Evolutionary conservation across 92 coral and sea anemone genomes (phyloP).

Genomic region (Porites lobata): DNA sequence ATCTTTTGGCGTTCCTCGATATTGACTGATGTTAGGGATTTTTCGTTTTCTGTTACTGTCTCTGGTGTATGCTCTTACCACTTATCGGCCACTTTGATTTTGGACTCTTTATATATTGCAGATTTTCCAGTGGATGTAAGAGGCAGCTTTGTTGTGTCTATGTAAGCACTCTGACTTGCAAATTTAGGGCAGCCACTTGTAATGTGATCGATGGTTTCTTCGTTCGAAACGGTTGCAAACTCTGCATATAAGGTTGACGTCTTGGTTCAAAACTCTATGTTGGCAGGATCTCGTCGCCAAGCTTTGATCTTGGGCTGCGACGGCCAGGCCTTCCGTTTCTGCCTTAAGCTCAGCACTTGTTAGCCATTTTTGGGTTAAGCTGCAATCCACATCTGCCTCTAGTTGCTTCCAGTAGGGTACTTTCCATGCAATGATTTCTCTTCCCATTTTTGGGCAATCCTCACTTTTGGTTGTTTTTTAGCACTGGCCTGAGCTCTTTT

Average conservation of each 20-base stretch:
- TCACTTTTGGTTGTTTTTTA: background rate
- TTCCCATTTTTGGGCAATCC: background rate
- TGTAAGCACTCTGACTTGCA: background rate
- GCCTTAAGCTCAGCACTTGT: background rate
- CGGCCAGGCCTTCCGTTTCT: constrained; percentile 26
- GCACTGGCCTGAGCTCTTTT: background rate
- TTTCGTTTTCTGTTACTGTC: too few species aligned
- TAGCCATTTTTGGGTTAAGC: too few species aligned
- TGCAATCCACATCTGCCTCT: background rate
- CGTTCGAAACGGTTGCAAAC: background rate
- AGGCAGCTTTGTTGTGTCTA: background rate
- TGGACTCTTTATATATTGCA: background rate
- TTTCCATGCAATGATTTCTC: background rate
- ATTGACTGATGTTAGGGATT: too few species aligned
- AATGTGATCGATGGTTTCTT: background rate
- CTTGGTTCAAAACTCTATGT: background rate
- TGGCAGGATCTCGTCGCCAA: constrained; percentile 12
- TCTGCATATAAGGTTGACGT: background rate
- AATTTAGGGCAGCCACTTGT: background rate
- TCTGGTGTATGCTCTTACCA: background rate
- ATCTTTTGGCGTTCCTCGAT: too few species aligned
- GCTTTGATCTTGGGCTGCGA: constrained; percentile 34
- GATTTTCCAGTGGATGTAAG: background rate
- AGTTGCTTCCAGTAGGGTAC: background rate
- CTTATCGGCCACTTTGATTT: background rate